phyloP scores from a whole-genome alignment of 2,888 invertebrate species.

The Morpho achilles region DNA sequence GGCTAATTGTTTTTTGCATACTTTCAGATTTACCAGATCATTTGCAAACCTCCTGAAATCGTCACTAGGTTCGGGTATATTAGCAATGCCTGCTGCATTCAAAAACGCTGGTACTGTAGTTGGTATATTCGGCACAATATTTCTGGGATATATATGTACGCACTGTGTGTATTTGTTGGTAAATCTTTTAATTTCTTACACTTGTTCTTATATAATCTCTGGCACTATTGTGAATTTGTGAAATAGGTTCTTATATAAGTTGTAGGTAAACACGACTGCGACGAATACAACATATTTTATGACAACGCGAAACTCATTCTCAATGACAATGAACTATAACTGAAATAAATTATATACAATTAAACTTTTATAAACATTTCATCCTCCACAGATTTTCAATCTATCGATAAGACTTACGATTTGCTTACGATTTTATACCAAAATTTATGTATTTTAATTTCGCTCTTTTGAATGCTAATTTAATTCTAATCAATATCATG shows the following conservation, averaged over 20 bases:
- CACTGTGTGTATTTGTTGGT: conserved; percentile 97
- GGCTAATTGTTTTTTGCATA: background rate
- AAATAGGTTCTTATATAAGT: no score
- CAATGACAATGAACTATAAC: no score
- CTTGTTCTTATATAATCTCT: background rate
- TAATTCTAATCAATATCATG: no score
- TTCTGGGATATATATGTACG: conserved; percentile 93
- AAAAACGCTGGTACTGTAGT: conserved; percentile 91
- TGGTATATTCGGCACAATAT: conserved; percentile 87
- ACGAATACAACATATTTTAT: no score
- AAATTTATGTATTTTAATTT: no score
- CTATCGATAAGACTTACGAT: no score
- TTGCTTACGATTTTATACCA: no score
- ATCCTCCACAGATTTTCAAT: no score
- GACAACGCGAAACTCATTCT: no score
- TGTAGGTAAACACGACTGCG: no score
- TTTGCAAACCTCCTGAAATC: conserved; percentile 95
- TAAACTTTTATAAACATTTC: background rate
- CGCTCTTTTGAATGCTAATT: no score
- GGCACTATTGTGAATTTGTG: no score
- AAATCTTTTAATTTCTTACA: conserved; percentile 45
- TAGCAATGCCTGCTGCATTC: conserved; percentile 95
- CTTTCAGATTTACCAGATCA: conserved; percentile 87
- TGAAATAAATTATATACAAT: background rate
- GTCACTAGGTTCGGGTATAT: conserved; percentile 94